phyloP scores from a whole-genome alignment of 2,888 invertebrate genomes.

The Cylindroiulus punctatus region DNA sequence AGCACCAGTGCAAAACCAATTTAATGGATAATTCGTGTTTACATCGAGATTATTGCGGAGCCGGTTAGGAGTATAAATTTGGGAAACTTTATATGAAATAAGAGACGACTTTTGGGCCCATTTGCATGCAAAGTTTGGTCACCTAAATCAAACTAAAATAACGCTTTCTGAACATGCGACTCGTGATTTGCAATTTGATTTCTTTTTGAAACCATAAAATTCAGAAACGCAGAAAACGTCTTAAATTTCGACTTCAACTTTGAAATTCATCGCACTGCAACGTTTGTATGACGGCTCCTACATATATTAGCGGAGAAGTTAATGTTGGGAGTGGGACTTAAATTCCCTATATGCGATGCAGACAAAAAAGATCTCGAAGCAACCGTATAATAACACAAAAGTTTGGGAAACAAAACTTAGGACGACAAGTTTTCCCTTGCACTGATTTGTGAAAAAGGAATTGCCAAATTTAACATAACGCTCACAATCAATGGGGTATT shows the following conservation, averaged over 20 bases:
- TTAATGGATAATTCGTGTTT: not conserved
- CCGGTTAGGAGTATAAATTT: not conserved
- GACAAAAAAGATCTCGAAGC: not conserved
- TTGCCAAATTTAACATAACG: not conserved
- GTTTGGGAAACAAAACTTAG: not conserved
- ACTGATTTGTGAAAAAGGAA: not conserved
- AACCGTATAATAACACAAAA: not conserved
- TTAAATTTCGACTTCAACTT: not conserved
- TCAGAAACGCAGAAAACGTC: constrained; percentile 19
- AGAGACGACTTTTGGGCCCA: constrained; percentile 5
- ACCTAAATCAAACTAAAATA: constrained; percentile 24
- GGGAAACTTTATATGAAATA: constrained; percentile 23
- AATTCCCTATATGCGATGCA: constrained; percentile 32
- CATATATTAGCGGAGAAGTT: not conserved
- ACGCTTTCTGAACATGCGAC: not conserved
- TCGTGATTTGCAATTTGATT: constrained; percentile 26
- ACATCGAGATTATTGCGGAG: constrained; percentile 9
- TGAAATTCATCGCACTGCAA: constrained; percentile 11
- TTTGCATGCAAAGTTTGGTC: constrained; percentile 32
- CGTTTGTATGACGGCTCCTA: not conserved
- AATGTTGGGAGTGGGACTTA: constrained; percentile 4
- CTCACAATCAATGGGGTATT: not conserved
- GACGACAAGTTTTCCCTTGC: too few relatives aligned
- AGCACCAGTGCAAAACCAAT: constrained; percentile 25
- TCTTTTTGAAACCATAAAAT: constrained; percentile 21